Evolutionary conservation across 2,888 invertebrate genomes (phyloP), one percentile per base, ranked within the genome.

Genomic region (Apoderus coryli): DNA sequence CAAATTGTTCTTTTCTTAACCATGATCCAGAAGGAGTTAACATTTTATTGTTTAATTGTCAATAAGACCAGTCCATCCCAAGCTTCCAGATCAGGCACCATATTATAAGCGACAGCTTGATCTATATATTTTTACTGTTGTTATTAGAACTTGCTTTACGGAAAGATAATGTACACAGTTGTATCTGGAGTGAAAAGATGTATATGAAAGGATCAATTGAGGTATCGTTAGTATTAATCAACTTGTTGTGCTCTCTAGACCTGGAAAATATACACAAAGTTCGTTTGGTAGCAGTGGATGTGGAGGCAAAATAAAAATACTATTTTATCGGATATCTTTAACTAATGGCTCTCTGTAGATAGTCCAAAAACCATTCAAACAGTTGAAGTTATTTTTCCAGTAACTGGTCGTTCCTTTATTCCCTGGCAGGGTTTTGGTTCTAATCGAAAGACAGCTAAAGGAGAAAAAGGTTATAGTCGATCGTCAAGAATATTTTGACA

Each of bases 301-400:
- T 32, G 45, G 37, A 13, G 46, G 49, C 47, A 50, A 36, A 51
- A 48, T 32, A 49, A 47, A 33, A 50, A 48, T 37, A 35, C 42
- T 4, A 44, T 35, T 5, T 35, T 49, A 34, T 22, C 44, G 14
- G 41, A 35, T 16, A 46, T 49, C 44, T 40, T 33, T 23, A 27
- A 28, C 22, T 37, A 35, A 26, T 48, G 45, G 45, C 25, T 47
- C 13, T 14, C 14, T 22, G 27, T 29, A 16, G 22, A 31, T 29
- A 41, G 44, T 16, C 41, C 44, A 22, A 16, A 23, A 16, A 19
- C 23, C 22, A 27, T 39, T 13, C 14, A 35, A 32, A 24, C 11
- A 27, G 22, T 41, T 11, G 40, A 41, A 36, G 16, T 41, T 19
- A 30, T 41, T n/a, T 40, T 41, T 29, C 41, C 13, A 22, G 23